Evolutionary conservation across 2,888 invertebrate genomes (phyloP).

Genomic region (Apodemia arnacis): DNA sequence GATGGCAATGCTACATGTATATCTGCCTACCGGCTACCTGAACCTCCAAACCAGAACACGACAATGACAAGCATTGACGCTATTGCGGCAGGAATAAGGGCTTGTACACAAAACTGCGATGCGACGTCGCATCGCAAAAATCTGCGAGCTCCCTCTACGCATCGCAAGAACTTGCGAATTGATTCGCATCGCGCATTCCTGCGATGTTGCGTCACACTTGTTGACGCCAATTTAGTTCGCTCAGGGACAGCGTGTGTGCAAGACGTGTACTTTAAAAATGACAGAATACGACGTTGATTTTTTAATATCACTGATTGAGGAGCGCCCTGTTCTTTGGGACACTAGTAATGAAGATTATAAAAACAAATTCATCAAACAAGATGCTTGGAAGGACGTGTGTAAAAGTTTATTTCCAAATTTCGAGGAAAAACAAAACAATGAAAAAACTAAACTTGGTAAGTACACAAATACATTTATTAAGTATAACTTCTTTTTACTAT

Average conservation of each 20-base stretch:
- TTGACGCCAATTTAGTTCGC: slow-evolving; percentile 76
- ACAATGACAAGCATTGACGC: too few relatives aligned
- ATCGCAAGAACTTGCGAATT: slow-evolving; percentile 69
- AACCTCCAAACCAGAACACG: too few relatives aligned
- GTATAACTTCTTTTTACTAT: slow-evolving; percentile 54
- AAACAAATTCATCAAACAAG: slow-evolving; percentile 73
- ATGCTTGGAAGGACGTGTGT: slow-evolving; percentile 81
- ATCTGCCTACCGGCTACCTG: too few relatives aligned
- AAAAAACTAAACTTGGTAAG: slow-evolving; percentile 75
- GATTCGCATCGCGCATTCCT: slow-evolving; percentile 78
- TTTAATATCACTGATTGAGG: slow-evolving; percentile 55
- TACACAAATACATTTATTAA: slow-evolving; percentile 53
- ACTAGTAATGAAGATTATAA: slow-evolving; percentile 80
- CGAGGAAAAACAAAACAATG: slow-evolving; percentile 74
- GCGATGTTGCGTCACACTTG: slow-evolving; percentile 58
- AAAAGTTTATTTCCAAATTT: slow-evolving; percentile 74
- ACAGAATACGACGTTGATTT: slow-evolving; percentile 68
- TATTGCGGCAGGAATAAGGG: too few relatives aligned
- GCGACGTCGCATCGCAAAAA: slow-evolving; percentile 74
- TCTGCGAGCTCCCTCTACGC: slow-evolving; percentile 65
- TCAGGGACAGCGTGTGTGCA: slow-evolving; percentile 74
- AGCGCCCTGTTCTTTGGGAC: slow-evolving; percentile 78
- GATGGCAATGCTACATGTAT: too few relatives aligned
- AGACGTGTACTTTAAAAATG: slow-evolving; percentile 71
- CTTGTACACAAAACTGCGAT: slow-evolving; percentile 51